phyloP scores from a whole-genome alignment of 1,140 invertebrate species.

The Oryctes rhinoceros region DNA sequence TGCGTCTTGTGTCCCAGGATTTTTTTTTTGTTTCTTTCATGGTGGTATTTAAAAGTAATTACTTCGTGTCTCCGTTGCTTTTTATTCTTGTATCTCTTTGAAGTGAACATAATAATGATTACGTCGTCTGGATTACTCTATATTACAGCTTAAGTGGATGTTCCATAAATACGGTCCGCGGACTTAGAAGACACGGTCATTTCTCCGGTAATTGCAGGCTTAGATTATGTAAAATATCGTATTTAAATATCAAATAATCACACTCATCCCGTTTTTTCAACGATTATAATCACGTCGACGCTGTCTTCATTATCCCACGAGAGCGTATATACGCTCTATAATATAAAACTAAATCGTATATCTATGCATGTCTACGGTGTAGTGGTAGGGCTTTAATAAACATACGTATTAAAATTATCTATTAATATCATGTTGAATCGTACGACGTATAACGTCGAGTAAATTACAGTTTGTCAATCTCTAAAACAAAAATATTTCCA shows the following conservation, averaged over 20 bases:
- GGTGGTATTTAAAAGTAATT: not conserved
- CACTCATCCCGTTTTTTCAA: not conserved
- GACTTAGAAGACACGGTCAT: not conserved
- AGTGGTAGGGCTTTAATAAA: not conserved
- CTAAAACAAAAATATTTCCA: not conserved
- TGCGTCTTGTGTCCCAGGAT: not conserved
- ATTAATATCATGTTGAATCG: not conserved
- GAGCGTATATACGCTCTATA: not conserved
- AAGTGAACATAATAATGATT: not conserved
- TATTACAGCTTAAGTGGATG: no score
- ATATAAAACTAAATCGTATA: not conserved
- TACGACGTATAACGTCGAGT: not conserved
- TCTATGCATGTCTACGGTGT: not conserved
- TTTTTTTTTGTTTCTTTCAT: not conserved
- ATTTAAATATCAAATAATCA: not conserved
- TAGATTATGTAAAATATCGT: not conserved
- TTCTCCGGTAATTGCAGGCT: not conserved
- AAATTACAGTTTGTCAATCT: not conserved
- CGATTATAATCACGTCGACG: not conserved
- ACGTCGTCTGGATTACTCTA: no score
- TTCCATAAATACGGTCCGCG: no score
- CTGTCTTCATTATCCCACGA: constrained; percentile 6
- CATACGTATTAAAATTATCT: not conserved
- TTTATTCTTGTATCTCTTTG: not conserved
- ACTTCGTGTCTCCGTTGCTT: not conserved